These are phyloP conservation scores for Augochlora pura DNA, from an alignment of 1,140 invertebrate genomes.

Conservation along the genomic window DNA sequence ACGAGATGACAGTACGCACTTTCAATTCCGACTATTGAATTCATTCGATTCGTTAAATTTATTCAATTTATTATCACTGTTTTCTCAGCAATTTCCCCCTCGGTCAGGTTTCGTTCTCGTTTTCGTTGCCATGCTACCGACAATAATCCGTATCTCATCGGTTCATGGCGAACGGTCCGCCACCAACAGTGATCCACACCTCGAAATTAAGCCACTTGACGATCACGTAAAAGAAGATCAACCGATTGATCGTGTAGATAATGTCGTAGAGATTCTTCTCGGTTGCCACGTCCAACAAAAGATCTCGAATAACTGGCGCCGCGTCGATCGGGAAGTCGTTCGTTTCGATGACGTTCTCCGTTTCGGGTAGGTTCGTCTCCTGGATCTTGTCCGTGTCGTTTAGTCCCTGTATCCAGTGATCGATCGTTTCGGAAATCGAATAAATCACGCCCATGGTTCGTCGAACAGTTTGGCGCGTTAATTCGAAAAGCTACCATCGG, in stretches of 20 bases:
- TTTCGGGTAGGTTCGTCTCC: neutral
- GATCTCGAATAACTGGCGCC: constrained; percentile 50
- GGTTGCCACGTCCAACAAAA: constrained; percentile 50
- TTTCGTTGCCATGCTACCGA: too few species aligned
- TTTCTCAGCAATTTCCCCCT: too few species aligned
- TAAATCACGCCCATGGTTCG: constrained; percentile 42
- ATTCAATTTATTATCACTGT: too few species aligned
- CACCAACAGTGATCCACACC: constrained; percentile 54
- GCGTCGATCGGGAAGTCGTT: constrained; percentile 49
- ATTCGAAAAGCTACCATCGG: constrained; percentile 38
- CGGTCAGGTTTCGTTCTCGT: too few species aligned
- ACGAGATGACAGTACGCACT: too few species aligned
- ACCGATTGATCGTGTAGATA: constrained; percentile 60
- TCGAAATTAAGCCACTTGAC: constrained; percentile 70
- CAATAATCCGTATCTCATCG: too few species aligned
- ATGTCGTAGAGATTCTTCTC: constrained; percentile 51
- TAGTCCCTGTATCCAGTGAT: constrained; percentile 3
- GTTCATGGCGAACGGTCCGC: constrained; percentile 32
- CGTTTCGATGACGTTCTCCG: constrained; percentile 20
- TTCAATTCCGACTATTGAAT: too few species aligned
- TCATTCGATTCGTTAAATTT: too few species aligned
- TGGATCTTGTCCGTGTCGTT: neutral
- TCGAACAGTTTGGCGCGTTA: neutral
- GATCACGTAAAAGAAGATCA: constrained; percentile 64
- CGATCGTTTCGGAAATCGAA: constrained; percentile 37